Evolutionary conservation across 2,797 vertebrate genomes (phyloP), one percentile per base, ranked within the genome.

Genomic region (Cirrhinus mrigala): DNA sequence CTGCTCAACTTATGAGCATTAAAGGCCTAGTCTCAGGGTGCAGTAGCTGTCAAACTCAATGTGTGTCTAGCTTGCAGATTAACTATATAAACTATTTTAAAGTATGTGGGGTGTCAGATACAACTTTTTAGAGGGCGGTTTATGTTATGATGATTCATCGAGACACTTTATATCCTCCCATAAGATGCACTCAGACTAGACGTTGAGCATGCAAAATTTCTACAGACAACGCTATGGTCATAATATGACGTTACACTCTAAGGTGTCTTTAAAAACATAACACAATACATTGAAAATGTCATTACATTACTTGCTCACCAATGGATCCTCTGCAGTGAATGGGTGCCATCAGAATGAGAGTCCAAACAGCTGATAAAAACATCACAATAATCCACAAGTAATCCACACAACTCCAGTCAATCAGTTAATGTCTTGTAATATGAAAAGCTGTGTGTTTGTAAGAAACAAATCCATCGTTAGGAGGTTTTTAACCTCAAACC

Each of bases 1-100:
- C 73, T 40, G n/a, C 60, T 76, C 15, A n/a, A 70, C n/a, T 84
- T 78, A 84, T 78, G 64, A 56, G n/a, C 74, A 70, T 70, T 79
- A 48, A 71, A 22, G 12, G 18, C 40, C 54, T 24, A 6, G 15
- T 79, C 40, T 73, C 76, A 20, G 71, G 54, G 15, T 40, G 66
- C 66, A 8, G 40, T 9, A 52, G 27, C 29, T 66, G 15, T 85
- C 56, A 29, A 85, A 71, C 70, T 68, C 46, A 48, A 33, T 56
- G 50, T 78, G 48, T 1, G n/a, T 84, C 50, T 69, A 66, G 62
- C 73, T 78, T 78, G 37, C n/a, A 44, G 48, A 29, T 84, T 56
- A 29, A 84, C 44, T 76, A 84, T 64, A 44, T 78, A 22, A 78
- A 69, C 71, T 16, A 62, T 82, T 60, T 73, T 60, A 29, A 82